Conservation (phyloP, 2,113 vertebrate genomes). For the Antennarius striatus region DNA sequence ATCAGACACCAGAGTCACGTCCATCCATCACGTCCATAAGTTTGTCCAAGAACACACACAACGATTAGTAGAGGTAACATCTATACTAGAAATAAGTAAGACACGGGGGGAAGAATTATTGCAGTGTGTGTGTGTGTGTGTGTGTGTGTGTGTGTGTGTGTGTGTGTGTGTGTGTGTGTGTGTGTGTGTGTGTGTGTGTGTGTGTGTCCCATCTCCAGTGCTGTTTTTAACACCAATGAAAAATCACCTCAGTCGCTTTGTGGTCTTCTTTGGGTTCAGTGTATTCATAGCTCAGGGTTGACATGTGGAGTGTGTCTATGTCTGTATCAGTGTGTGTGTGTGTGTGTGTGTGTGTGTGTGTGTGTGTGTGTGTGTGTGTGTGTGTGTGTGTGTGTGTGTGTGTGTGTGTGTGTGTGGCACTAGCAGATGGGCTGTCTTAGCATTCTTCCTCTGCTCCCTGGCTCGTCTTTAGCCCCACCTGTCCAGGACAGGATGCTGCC, state of each 20-base stretch:
- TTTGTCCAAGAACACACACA: neutral
- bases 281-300: slow-evolving; percentile 92
- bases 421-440: slow-evolving; percentile 99
- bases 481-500: slow-evolving; percentile 93
- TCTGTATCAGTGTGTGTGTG: slow-evolving; percentile 83
- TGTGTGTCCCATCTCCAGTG: slow-evolving; percentile 51
- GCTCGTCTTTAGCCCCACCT: slow-evolving; percentile 85
- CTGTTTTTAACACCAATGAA: slow-evolving; percentile 83
- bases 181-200: slow-evolving; percentile 2
- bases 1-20: no score
- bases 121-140: slow-evolving; percentile 40
- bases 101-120: slow-evolving; percentile 36
- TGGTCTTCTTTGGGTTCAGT: slow-evolving; percentile 85
- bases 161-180: slow-evolving; percentile 15
- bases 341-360: slow-evolving; percentile 70
- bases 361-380: slow-evolving; percentile 49
- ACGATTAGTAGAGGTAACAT: slow-evolving; percentile 23
- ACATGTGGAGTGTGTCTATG: slow-evolving; percentile 61
- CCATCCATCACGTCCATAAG: neutral
- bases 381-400: slow-evolving; percentile 63
- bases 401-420: slow-evolving; percentile 81
- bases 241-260: slow-evolving; percentile 90
- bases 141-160: slow-evolving; percentile 18
- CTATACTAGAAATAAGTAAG: slow-evolving; percentile 49
- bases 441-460: slow-evolving; percentile 91